phyloP scores from a whole-genome alignment of 2,888 invertebrate genomes.

The Cheilosia urbana region DNA sequence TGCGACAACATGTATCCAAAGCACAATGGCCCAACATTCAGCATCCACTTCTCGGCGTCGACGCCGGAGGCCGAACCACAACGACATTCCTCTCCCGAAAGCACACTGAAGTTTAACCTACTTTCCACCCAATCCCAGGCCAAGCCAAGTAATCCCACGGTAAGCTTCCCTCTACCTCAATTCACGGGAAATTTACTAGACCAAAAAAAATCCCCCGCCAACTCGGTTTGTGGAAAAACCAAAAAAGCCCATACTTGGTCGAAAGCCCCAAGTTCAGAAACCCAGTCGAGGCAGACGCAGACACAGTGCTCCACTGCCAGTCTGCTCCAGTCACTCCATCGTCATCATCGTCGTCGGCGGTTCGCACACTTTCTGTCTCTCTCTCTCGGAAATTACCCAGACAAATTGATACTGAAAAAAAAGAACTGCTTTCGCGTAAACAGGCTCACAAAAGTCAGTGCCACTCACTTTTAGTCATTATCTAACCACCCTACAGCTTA shows the following conservation, averaged over 20 bases:
- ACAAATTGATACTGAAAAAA: conserved; percentile 8
- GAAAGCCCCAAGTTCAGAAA: conserved; percentile 48
- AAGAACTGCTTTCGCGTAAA: conserved; percentile 27
- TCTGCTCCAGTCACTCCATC: conserved; percentile 56
- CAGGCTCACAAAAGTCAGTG: conserved; percentile 34
- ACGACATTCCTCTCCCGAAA: conserved; percentile 40
- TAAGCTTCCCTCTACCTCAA: background rate
- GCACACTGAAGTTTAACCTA: conserved; percentile 55
- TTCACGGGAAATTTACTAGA: background rate
- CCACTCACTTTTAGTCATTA: conserved; percentile 63
- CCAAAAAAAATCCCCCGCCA: background rate
- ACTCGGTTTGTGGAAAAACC: conserved; percentile 47
- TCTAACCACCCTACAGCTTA: conserved; percentile 58
- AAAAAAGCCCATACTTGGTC: conserved; percentile 29
- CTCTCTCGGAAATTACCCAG: conserved; percentile 42
- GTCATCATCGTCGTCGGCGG: conserved; percentile 49
- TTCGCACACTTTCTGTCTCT: conserved; percentile 6
- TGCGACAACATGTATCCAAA: conserved; percentile 27
- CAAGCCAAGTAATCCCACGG: background rate
- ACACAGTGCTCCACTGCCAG: conserved; percentile 28
- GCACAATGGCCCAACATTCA: conserved; percentile 46
- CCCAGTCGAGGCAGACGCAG: conserved; percentile 32
- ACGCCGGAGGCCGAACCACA: background rate
- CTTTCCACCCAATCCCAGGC: conserved; percentile 33
- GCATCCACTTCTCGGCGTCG: conserved; percentile 38